Conservation (phyloP, 2,113 vertebrate genomes). For the Sapayoa aenigma region DNA sequence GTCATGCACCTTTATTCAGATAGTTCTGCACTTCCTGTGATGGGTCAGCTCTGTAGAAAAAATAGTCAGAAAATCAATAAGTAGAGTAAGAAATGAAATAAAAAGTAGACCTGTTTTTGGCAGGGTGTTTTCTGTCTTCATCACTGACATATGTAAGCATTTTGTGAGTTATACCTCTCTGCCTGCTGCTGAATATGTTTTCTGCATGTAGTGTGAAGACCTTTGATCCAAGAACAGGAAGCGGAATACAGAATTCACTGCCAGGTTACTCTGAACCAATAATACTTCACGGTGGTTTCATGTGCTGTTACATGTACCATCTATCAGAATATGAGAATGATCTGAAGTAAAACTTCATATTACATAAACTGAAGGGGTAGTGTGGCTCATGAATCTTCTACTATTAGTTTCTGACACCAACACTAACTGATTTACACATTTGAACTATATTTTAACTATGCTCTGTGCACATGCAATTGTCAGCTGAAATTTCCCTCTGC, state of each 20-base stretch:
- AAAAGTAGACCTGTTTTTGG: slow-evolving; percentile 67
- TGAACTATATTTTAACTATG: background rate
- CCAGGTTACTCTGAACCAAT: background rate
- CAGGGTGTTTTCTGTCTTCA: slow-evolving; percentile 26
- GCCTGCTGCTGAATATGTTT: background rate
- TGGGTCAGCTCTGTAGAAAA: slow-evolving; percentile 78
- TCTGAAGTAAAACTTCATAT: background rate
- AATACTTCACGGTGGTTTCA: background rate
- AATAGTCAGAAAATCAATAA: slow-evolving; percentile 89
- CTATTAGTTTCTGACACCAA: background rate
- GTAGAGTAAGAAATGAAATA: slow-evolving; percentile 80
- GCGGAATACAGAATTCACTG: background rate
- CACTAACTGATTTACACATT: background rate
- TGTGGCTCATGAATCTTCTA: background rate
- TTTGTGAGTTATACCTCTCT: background rate
- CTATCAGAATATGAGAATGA: background rate
- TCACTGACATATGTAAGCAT: slow-evolving; percentile 12
- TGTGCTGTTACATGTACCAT: background rate
- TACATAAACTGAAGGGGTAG: background rate
- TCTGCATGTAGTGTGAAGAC: background rate
- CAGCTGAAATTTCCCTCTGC: background rate
- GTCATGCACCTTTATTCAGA: slow-evolving; percentile 69
- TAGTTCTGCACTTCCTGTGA: slow-evolving; percentile 79
- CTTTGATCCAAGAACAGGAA: background rate
- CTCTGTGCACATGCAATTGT: background rate